Evolutionary conservation across 2,888 invertebrate species (phyloP).

Genomic region (Meiosimyza platycephala): DNA sequence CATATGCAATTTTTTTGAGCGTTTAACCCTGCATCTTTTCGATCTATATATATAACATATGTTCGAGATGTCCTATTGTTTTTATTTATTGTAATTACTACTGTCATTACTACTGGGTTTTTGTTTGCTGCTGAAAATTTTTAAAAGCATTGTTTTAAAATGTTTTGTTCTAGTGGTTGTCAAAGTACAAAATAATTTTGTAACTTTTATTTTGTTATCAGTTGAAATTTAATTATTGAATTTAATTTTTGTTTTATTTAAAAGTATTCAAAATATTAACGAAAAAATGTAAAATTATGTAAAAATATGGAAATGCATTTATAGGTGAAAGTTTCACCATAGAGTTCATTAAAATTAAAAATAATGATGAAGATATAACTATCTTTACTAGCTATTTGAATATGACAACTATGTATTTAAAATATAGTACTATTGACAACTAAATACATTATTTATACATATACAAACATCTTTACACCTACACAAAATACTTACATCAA

Average conservation of each 20-base stretch:
- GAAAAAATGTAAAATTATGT: conserved; percentile 18
- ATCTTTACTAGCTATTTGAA: not conserved
- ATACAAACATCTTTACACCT: conserved; percentile 18
- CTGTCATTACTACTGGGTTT: too few species aligned
- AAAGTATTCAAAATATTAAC: not conserved
- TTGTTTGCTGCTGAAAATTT: too few species aligned
- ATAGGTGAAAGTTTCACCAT: conserved; percentile 51
- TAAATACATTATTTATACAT: conserved; percentile 29
- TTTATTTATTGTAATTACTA: too few species aligned
- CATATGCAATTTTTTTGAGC: too few species aligned
- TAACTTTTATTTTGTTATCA: not conserved
- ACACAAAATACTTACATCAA: conserved; percentile 33
- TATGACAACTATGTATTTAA: conserved; percentile 26
- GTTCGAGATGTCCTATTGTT: too few species aligned
- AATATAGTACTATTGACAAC: conserved; percentile 26
- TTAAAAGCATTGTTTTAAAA: too few species aligned
- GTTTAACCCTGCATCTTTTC: too few species aligned
- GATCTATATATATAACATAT: too few species aligned
- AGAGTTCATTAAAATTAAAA: conserved; percentile 45
- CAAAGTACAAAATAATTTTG: too few species aligned
- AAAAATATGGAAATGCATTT: conserved; percentile 46
- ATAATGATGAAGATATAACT: not conserved
- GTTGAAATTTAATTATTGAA: not conserved
- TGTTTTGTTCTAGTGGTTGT: too few species aligned
- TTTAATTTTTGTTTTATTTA: not conserved